phyloP scores from a whole-genome alignment of 2,113 vertebrate genomes.

The Leiothrix lutea region DNA sequence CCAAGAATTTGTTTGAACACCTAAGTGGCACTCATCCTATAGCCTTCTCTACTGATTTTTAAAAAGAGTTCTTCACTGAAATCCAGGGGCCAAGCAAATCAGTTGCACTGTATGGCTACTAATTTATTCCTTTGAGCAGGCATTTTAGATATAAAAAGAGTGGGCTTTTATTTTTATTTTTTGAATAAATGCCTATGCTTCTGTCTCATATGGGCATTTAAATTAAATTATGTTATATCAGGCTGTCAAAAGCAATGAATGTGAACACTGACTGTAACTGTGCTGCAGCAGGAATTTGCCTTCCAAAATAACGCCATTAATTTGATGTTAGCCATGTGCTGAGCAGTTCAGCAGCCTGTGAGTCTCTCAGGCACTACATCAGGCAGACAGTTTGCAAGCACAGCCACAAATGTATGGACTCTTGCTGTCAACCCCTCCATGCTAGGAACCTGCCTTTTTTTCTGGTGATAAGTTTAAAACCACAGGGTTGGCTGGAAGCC shows the following conservation, averaged over 20 bases:
- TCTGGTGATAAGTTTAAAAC: neutral
- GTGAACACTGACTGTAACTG: neutral
- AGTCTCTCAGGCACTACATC: neutral
- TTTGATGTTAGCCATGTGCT: neutral
- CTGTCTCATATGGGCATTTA: neutral
- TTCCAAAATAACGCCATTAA: constrained; percentile 17
- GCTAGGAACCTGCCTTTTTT: neutral
- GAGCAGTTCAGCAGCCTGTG: neutral
- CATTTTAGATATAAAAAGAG: neutral
- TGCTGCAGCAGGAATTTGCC: neutral
- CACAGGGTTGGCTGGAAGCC: neutral
- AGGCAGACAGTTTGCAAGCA: neutral
- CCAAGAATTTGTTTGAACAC: neutral
- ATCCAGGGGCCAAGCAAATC: neutral
- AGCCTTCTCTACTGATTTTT: neutral
- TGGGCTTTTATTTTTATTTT: neutral
- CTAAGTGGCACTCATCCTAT: neutral
- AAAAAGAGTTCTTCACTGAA: neutral
- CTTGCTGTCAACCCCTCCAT: neutral
- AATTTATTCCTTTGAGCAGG: neutral
- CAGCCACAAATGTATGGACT: neutral
- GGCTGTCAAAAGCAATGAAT: constrained; percentile 40
- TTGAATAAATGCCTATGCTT: neutral
- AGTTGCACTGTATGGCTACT: neutral
- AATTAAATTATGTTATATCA: constrained; percentile 24